Evolutionary conservation across 2,113 vertebrate species (phyloP), one percentile per base, ranked within the genome.

Genomic region (Chrysemys picta): DNA sequence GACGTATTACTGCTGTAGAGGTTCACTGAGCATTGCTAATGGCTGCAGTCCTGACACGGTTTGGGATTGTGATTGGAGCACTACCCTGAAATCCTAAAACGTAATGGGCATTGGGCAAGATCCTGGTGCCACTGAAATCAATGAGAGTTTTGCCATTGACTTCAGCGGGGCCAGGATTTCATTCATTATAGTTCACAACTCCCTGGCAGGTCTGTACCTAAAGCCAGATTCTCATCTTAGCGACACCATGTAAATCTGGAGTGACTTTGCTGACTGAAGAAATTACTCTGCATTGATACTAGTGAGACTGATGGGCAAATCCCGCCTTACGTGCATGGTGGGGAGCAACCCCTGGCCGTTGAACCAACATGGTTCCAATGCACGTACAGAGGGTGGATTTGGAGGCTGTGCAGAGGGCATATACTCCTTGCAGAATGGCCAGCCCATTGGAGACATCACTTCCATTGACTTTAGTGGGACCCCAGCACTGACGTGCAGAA

Each of bases 161-260:
- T 82, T 89, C 9, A 80, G 29, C 49, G 27, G n/a, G 76, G 81
- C 45, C 89, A 69, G 59, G 76, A 31, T 85, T 87, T 91, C 87
- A 80, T 95, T 80, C 76, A 13, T 0, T 89, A 9, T 49, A 11
- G 93, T 96, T 89, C 22, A 1, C 59, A 94, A 78, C 25, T 45
- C 88, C 27, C 27, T 0, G 0, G 65, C 0, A 3, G 52, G 24
- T 0, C 0, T 56, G 79, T 0, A 49, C 1, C 4, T 1, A 3
- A 52, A 83, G 76, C 80, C 89, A 57, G 65, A 17, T n/a, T 96
- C 81, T 81, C n/a, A 1, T 5, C 0, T 0, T 1, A 4, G 27
- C 72, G 57, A 19, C 3, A 2, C 57, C 0, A 1, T 9, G 17
- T 69, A 3, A 1, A 21, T 89, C 88, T 95, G 91, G 80, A 79